Conservation (phyloP, 64 coral and sea anemone genomes). For the Acropora tenuis region DNA sequence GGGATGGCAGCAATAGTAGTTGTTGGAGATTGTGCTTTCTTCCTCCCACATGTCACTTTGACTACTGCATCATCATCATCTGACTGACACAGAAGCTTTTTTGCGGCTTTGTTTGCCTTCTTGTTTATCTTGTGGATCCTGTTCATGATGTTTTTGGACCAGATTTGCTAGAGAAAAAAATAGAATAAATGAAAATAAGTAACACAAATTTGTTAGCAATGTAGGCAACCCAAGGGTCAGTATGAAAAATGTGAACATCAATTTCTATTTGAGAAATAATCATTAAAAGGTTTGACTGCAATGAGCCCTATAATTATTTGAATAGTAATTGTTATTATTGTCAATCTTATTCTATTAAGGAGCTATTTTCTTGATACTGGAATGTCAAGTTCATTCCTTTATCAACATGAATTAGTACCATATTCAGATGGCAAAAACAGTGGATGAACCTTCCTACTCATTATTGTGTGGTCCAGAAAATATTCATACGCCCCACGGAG, state of each 20-base stretch:
- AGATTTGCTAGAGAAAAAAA: background rate
- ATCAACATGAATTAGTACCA: too few relatives aligned
- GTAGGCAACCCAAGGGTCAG: background rate
- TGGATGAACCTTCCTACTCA: too few relatives aligned
- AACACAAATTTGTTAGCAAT: background rate
- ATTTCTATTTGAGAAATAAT: too few relatives aligned
- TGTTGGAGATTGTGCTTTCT: background rate
- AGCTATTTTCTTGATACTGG: too few relatives aligned
- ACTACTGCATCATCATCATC: constrained; percentile 3
- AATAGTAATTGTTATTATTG: too few relatives aligned
- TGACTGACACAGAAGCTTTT: constrained; percentile 1
- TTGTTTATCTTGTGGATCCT: background rate
- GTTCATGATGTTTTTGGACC: background rate
- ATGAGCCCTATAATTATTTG: too few relatives aligned
- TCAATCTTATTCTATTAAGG: too few relatives aligned
- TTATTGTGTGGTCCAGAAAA: too few relatives aligned
- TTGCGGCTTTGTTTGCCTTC: background rate
- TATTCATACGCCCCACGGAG: too few relatives aligned
- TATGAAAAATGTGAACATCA: background rate
- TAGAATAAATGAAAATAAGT: background rate
- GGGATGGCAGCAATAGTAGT: background rate
- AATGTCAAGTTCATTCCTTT: too few relatives aligned
- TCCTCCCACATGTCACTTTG: background rate
- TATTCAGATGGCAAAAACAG: too few relatives aligned
- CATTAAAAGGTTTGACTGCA: too few relatives aligned